Percentiles rank a stretch among this genome's conserved stretches.
Conservation (phyloP, 2,113 vertebrate species). For the Prochilodus magdalenae region DNA sequence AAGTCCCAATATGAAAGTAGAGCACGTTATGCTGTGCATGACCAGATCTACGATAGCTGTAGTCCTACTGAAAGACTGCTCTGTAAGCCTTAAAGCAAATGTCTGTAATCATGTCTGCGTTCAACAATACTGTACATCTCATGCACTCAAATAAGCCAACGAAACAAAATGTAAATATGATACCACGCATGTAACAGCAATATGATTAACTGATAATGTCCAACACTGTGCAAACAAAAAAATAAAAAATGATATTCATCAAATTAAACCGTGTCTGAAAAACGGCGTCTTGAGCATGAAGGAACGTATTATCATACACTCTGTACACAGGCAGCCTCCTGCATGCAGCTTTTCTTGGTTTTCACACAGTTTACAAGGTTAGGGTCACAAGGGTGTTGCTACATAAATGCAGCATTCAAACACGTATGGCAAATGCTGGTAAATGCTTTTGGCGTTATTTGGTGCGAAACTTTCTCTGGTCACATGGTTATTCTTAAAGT, state of each 20-base stretch:
- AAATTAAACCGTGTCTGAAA: constrained; percentile 21
- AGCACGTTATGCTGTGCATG: constrained; percentile 4
- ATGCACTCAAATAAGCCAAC: background rate
- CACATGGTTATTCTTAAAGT: background rate
- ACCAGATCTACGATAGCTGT: background rate
- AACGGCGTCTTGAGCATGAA: background rate
- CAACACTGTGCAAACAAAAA: constrained; percentile 60
- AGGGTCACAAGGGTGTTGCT: background rate
- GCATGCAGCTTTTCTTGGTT: background rate
- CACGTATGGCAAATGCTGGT: constrained; percentile 6
- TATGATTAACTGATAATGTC: constrained; percentile 41
- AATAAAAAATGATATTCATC: constrained; percentile 9
- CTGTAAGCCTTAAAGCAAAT: constrained; percentile 1
- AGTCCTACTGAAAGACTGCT: background rate
- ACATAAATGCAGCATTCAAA: background rate
- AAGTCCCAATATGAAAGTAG: background rate
- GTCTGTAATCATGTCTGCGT: background rate
- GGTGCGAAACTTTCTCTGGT: background rate
- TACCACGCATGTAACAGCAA: constrained; percentile 52
- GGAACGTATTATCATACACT: background rate
- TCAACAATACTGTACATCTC: constrained; percentile 25
- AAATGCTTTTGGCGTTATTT: constrained; percentile 16
- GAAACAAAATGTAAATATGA: constrained; percentile 13
- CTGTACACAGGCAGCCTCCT: constrained; percentile 5
- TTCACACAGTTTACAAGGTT: background rate